A percentile compares a stretch with the other conserved stretches of the same genome.
Conservation (phyloP, 2,888 invertebrate genomes). For the Anagyrus pseudococci region DNA sequence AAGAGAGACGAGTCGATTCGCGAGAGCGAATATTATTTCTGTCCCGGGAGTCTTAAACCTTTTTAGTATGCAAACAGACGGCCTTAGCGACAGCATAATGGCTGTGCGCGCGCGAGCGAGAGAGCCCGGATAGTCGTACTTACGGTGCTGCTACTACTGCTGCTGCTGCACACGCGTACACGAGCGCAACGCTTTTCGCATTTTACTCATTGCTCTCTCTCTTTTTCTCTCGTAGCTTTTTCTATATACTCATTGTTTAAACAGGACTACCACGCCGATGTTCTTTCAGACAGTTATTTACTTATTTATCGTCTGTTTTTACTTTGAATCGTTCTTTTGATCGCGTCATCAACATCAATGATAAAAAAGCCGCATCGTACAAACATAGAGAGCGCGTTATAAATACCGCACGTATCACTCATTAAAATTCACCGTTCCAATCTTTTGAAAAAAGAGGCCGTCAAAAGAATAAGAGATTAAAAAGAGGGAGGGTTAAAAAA, state of each 20-base stretch:
- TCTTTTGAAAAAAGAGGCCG: too few species aligned
- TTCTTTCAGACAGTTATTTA: not conserved
- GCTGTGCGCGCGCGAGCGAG: conserved; percentile 33
- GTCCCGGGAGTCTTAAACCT: conserved; percentile 53
- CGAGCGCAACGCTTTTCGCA: not conserved
- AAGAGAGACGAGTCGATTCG: conserved; percentile 34
- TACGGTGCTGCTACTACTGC: conserved; percentile 15
- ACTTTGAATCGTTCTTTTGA: too few species aligned
- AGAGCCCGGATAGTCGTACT: conserved; percentile 34
- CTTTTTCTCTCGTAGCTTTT: not conserved
- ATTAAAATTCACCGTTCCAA: too few species aligned
- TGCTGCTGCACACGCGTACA: not conserved
- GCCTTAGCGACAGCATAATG: conserved; percentile 48
- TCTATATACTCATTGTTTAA: conserved; percentile 3
- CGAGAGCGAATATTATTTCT: conserved; percentile 52
- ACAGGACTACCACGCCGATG: too few species aligned
- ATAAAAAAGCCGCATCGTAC: too few species aligned
- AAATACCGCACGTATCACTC: too few species aligned
- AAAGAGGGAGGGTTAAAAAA: too few species aligned
- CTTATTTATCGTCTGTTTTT: too few species aligned
- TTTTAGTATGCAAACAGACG: conserved; percentile 56
- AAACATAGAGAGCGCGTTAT: too few species aligned
- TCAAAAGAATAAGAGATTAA: too few species aligned
- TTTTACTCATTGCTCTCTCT: not conserved
- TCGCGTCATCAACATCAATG: too few species aligned